phyloP scores from a whole-genome alignment of 92 coral and sea anemone species.

The Epizoanthus illoricatus region DNA sequence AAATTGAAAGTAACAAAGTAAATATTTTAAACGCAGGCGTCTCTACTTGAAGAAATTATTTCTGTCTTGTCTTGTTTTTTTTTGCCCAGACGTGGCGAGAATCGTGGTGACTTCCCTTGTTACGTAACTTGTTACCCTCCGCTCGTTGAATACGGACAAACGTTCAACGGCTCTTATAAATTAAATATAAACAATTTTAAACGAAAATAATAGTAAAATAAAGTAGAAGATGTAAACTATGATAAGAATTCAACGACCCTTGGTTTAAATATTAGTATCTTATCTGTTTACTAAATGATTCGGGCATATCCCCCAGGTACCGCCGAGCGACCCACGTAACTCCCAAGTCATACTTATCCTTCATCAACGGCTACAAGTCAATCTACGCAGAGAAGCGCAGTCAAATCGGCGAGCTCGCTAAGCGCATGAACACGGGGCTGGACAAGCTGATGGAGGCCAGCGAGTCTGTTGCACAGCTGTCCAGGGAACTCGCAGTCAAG shows the following conservation, averaged over 20 bases:
- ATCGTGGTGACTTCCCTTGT: too few species aligned
- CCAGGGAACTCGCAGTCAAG: constrained; percentile 90
- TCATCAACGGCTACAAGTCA: constrained; percentile 92
- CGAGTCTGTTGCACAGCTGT: constrained; percentile 92
- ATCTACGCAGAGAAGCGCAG: constrained; percentile 80
- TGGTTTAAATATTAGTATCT: not conserved
- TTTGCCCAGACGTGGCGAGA: too few species aligned
- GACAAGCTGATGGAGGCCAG: constrained; percentile 97
- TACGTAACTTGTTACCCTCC: too few species aligned
- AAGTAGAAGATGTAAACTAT: too few species aligned
- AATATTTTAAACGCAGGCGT: too few species aligned
- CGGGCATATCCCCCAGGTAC: constrained; percentile 52
- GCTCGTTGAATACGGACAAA: too few species aligned
- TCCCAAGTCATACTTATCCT: constrained; percentile 92
- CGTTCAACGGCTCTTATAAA: too few species aligned
- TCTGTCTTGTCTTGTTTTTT: too few species aligned
- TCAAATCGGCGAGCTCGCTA: constrained; percentile 85
- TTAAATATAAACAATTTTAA: too few species aligned
- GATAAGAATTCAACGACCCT: not conserved
- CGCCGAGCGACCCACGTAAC: constrained; percentile 99
- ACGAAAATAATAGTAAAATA: too few species aligned
- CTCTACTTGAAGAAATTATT: too few species aligned
- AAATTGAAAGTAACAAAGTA: too few species aligned
- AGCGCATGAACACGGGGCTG: constrained; percentile 95
- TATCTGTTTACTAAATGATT: not conserved